These are phyloP conservation scores for Cyprinodon tularosa DNA, from an alignment of 2,113 vertebrate genomes.

Conservation along the genomic window DNA sequence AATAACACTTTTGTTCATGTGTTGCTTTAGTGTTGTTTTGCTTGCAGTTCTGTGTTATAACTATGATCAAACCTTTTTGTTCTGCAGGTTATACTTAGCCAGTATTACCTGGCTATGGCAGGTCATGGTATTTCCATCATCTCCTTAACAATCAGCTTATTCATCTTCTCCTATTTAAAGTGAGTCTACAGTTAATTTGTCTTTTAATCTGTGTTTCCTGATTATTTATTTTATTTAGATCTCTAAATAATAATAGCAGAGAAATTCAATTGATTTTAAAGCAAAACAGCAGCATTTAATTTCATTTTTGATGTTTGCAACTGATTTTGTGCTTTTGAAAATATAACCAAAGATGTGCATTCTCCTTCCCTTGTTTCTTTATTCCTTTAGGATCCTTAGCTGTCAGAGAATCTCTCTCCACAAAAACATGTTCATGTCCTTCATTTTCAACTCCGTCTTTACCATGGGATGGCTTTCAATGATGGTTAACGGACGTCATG, in stretches of 20 bases:
- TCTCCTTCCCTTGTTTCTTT: neutral
- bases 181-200: conserved; percentile 53
- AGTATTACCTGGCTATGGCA: conserved; percentile 79
- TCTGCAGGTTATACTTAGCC: conserved; percentile 68
- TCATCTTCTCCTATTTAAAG: conserved; percentile 86
- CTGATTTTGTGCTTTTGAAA: neutral
- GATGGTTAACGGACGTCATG: conserved; percentile 35
- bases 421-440: conserved; percentile 84
- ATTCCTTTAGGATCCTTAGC: conserved; percentile 77
- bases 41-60: neutral
- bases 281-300: no score
- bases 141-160: conserved; percentile 78
- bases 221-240: neutral
- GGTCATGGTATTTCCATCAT: conserved; percentile 80
- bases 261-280: neutral
- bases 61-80: neutral
- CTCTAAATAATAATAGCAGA: neutral
- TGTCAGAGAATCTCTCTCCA: conserved; percentile 85
- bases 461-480: conserved; percentile 75
- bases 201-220: neutral
- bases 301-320: no score
- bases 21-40: neutral
- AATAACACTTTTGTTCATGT: no score
- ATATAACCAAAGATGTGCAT: no score
- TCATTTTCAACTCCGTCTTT: conserved; percentile 80